Evolutionary conservation across 35 echinoderm and acorn worm species (phyloP), one percentile per base, ranked within the genome.

Genomic region (Acanthaster planci): DNA sequence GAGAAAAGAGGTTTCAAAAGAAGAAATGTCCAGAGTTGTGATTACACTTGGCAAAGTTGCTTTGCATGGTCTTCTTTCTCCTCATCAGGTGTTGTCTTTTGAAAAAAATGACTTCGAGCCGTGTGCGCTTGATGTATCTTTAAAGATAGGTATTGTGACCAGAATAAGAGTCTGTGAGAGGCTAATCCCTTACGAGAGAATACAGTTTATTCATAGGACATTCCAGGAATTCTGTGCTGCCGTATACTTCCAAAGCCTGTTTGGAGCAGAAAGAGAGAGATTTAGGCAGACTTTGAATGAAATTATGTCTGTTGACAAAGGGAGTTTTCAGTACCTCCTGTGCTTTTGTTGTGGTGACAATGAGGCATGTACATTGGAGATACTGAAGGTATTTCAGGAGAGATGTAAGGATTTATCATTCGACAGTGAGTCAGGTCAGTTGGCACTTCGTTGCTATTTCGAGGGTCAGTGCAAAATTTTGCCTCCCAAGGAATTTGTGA

Each of bases 181-280:
- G 14, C 29, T 72, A 7, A 26, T 27, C 22, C 14, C 26, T 72
- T 26, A 72, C 34, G 30, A 72, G 21, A 72, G 64, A 27, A 6
- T 72, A 2, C 64, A 72, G 64, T 72, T 72, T 34, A 72, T 72
- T 26, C 64, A 72, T 34, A 72, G 30, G 64, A 72, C 64, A 19
- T 72, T 72, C 15, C 64, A 72, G 34, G 64, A 72, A 35, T 30
- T 10, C 34, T 21, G 19, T 72, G 64, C 64, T 35, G 64, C 21
- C 10, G 30, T 14, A 21, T 72, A 72, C 64, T 29, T 72, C 21
- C 23, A 72, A 8, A 72, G 64, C 29, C 34, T 72, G 64, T 72
- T 72, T 1, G 30, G 14, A 72, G 23, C 8, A 72, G 64, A 26
- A 21, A 29, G 1, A 29, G 64, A 6, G 14, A 26, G 30, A 8